Percentiles rank a stretch among this genome's conserved stretches.
Conservation (phyloP, 2,888 invertebrate genomes). For the Lasius platythorax region DNA sequence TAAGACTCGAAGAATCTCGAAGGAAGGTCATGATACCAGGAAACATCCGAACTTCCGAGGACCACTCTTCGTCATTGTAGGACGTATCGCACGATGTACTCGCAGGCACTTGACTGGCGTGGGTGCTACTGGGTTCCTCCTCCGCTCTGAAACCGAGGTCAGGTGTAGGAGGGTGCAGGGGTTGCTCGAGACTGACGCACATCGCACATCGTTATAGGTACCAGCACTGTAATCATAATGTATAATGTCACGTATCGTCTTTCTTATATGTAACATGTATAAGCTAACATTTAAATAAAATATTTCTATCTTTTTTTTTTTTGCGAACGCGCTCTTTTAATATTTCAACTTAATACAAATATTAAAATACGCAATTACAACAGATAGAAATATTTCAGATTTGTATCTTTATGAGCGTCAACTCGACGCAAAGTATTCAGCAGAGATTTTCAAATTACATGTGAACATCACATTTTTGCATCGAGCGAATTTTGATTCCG, state of each 20-base stretch:
- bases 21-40: not conserved
- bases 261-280: not conserved
- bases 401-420: not conserved
- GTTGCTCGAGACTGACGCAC: conserved; percentile 64
- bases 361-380: conserved; percentile 12
- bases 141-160: conserved; percentile 50
- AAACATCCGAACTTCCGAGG: not conserved
- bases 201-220: conserved; percentile 63
- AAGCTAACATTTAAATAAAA: conserved; percentile 10
- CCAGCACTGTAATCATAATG: not conserved
- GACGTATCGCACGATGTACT: conserved; percentile 51
- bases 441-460: conserved; percentile 14
- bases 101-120: conserved; percentile 57
- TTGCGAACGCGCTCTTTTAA: not conserved
- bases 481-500: not conserved
- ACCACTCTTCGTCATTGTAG: not conserved
- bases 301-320: not conserved
- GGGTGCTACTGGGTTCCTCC: conserved; percentile 60
- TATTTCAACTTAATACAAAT: not conserved
- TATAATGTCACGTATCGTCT: not conserved
- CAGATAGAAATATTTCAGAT: not conserved
- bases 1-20: not conserved
- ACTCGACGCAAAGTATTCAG: not conserved
- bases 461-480: not conserved
- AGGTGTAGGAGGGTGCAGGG: conserved; percentile 70